Evolutionary conservation across 92 coral and sea anemone genomes (phyloP).

Genomic region (Siderastrea radians): DNA sequence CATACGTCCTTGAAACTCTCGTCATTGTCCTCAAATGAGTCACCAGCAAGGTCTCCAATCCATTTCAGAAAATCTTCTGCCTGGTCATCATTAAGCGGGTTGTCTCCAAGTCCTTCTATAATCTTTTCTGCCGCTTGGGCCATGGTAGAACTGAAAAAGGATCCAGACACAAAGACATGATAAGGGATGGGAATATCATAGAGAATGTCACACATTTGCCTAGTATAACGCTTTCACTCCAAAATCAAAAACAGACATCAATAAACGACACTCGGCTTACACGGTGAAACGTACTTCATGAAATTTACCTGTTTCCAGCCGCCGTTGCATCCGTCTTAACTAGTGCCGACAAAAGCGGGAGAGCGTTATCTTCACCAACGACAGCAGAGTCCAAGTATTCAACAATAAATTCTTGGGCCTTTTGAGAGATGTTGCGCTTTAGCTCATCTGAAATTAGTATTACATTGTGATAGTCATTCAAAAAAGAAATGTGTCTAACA

Average conservation of each 20-base stretch:
- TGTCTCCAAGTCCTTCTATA: constrained; percentile 22
- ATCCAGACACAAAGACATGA: no score
- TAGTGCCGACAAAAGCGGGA: constrained; percentile 35
- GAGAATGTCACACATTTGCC: no score
- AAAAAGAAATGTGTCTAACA: no score
- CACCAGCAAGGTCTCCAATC: constrained; percentile 39
- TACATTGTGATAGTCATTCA: no score
- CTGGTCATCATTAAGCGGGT: constrained; percentile 12
- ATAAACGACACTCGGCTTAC: background rate
- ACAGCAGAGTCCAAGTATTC: constrained; percentile 23
- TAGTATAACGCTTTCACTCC: no score
- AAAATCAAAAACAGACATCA: background rate
- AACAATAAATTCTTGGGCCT: constrained; percentile 15
- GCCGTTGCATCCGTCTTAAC: constrained; percentile 14
- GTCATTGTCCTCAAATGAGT: background rate
- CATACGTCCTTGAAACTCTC: constrained; percentile 18
- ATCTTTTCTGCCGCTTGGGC: constrained; percentile 21
- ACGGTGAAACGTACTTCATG: background rate
- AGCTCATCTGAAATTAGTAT: constrained; percentile 25
- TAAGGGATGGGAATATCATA: no score
- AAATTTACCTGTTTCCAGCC: constrained; percentile 24
- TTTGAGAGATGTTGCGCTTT: constrained; percentile 24
- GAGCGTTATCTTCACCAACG: constrained; percentile 39
- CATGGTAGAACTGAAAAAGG: constrained; percentile 3
- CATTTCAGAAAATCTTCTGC: constrained; percentile 7